These are phyloP conservation scores for Chydorus sphaericus DNA, from an alignment of 2,888 invertebrate species.

Conservation along the genomic window DNA sequence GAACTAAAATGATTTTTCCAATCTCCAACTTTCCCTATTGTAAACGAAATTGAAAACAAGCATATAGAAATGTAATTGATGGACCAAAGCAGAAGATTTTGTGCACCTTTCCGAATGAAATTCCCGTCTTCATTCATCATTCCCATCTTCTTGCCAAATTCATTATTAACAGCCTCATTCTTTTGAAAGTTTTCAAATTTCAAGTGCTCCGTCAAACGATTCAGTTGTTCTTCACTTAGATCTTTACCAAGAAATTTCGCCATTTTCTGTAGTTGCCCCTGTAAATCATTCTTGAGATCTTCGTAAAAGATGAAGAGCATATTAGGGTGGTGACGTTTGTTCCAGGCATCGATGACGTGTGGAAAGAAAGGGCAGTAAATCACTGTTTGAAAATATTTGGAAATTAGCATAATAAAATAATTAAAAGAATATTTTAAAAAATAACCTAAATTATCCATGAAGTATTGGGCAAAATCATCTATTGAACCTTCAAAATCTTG, in stretches of 20 bases:
- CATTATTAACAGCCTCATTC: conserved; percentile 56
- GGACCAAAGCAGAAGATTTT: background rate
- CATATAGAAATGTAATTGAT: background rate
- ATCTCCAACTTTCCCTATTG: conserved; percentile 54
- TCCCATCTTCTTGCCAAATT: conserved; percentile 14
- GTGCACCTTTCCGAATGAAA: conserved; percentile 15
- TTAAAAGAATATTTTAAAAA: background rate
- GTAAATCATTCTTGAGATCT: conserved; percentile 55
- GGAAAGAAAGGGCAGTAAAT: conserved; percentile 63
- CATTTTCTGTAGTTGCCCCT: conserved; percentile 47
- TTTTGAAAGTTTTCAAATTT: conserved; percentile 67
- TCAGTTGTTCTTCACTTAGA: conserved; percentile 48
- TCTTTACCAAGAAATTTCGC: conserved; percentile 53
- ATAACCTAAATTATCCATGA: conserved; percentile 34
- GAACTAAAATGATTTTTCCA: conserved; percentile 65
- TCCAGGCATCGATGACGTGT: conserved; percentile 63
- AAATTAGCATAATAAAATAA: background rate
- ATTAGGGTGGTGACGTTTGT: conserved; percentile 45
- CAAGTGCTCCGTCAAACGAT: conserved; percentile 52
- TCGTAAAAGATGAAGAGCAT: conserved; percentile 66
- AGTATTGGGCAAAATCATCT: conserved; percentile 43
- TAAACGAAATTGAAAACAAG: background rate
- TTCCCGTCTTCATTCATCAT: conserved; percentile 12
- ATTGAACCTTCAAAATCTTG: conserved; percentile 38
- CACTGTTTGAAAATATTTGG: conserved; percentile 27